phyloP scores from a whole-genome alignment of 2,888 invertebrate genomes.

The Oxycera nigricornis region DNA sequence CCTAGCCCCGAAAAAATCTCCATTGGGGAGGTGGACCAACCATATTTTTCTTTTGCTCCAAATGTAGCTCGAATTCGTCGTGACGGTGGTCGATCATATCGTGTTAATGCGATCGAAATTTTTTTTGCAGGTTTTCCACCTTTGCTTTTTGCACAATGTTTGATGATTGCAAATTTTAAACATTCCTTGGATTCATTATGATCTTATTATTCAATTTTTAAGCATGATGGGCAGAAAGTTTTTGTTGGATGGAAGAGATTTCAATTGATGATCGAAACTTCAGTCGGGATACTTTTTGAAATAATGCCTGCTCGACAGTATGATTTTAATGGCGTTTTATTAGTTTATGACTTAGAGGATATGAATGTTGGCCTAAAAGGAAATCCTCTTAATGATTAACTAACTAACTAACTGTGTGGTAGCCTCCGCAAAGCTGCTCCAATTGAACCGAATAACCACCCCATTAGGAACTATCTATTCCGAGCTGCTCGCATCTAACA shows the following conservation, averaged over 20 bases:
- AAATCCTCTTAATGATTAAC: no score
- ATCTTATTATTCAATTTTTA: not conserved
- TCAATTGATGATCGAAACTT: no score
- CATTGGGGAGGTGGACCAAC: not conserved
- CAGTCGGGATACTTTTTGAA: no score
- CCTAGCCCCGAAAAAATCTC: not conserved
- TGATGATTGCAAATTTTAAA: not conserved
- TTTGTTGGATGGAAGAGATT: no score
- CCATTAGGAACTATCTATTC: not conserved
- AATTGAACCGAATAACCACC: not conserved
- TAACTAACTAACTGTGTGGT: no score
- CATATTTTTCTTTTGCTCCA: not conserved
- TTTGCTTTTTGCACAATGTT: not conserved
- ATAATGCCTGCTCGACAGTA: no score
- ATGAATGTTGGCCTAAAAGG: no score
- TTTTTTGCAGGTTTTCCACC: not conserved
- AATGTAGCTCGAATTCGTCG: not conserved
- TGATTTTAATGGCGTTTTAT: no score
- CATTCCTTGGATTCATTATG: not conserved
- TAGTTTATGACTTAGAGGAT: no score
- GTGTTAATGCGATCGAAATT: not conserved
- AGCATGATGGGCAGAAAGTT: no score
- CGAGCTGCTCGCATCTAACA: conserved; percentile 1
- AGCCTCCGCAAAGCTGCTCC: not conserved
- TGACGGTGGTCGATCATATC: conserved; percentile 17